phyloP scores from a whole-genome alignment of 2,888 invertebrate species.

The Lasius fuliginosus region DNA sequence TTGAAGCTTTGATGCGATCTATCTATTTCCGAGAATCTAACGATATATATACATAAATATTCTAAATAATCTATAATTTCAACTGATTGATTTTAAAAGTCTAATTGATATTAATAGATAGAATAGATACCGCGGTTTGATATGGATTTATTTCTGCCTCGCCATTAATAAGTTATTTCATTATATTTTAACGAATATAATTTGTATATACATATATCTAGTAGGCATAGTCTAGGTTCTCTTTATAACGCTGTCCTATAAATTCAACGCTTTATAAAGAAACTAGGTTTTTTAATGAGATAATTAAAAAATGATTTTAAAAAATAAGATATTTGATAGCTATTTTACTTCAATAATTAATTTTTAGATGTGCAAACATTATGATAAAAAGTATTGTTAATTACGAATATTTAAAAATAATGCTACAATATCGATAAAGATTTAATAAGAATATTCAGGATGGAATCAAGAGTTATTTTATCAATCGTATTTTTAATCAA shows the following conservation, averaged over 20 bases:
- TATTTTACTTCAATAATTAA: constrained; percentile 4
- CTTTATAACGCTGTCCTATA: not conserved
- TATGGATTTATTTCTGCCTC: constrained; percentile 17
- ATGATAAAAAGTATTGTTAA: not conserved
- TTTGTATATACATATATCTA: not conserved
- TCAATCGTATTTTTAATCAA: not conserved
- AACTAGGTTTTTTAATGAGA: not conserved
- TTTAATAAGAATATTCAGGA: not conserved
- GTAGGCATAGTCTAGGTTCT: too few species aligned
- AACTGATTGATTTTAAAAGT: constrained; percentile 15
- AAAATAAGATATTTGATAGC: not conserved
- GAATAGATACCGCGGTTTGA: not conserved
- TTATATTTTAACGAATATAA: not conserved
- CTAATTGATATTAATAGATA: not conserved
- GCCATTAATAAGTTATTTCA: not conserved
- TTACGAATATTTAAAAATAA: not conserved
- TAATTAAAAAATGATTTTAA: not conserved
- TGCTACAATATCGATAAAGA: not conserved
- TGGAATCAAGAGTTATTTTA: not conserved
- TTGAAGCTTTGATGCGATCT: constrained; percentile 1
- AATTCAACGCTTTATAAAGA: too few species aligned
- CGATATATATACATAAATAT: not conserved
- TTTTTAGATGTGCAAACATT: not conserved
- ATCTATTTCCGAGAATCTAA: constrained; percentile 1
- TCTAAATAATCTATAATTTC: constrained; percentile 15